phyloP scores from a whole-genome alignment of 2,888 invertebrate species.

The Pristionchus exspectatus region DNA sequence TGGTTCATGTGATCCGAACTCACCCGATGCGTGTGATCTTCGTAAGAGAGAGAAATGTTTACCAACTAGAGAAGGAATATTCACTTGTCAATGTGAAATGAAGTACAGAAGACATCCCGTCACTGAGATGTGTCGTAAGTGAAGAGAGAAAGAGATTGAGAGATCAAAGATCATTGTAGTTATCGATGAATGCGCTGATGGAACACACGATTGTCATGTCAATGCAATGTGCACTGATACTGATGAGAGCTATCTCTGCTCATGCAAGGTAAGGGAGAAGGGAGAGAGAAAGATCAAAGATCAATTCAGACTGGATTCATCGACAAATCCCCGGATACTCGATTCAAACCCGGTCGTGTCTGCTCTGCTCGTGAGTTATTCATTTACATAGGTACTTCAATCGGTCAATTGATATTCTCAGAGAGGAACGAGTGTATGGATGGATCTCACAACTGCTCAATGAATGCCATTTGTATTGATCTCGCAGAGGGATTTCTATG shows the following conservation, averaged over 20 bases:
- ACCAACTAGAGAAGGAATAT: slow-evolving; percentile 60
- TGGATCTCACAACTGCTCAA: slow-evolving; percentile 90
- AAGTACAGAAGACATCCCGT: slow-evolving; percentile 70
- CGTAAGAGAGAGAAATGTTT: slow-evolving; percentile 59
- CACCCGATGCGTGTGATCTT: slow-evolving; percentile 60
- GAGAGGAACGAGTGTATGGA: slow-evolving; percentile 92
- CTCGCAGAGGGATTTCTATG: slow-evolving; percentile 92
- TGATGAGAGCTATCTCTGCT: slow-evolving; percentile 75
- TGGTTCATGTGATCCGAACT: slow-evolving; percentile 74
- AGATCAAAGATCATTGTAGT: slow-evolving; percentile 63
- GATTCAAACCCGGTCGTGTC: slow-evolving; percentile 72
- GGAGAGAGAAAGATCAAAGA: slow-evolving; percentile 8
- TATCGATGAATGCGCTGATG: slow-evolving; percentile 71
- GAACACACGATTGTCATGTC: slow-evolving; percentile 72
- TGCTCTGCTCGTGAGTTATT: slow-evolving; percentile 67
- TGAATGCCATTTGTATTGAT: slow-evolving; percentile 91
- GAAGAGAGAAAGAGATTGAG: neutral
- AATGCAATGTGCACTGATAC: slow-evolving; percentile 76
- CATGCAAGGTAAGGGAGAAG: slow-evolving; percentile 63
- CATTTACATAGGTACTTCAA: neutral
- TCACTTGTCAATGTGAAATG: slow-evolving; percentile 73
- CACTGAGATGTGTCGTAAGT: slow-evolving; percentile 72
- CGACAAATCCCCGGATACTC: slow-evolving; percentile 72
- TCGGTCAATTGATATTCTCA: slow-evolving; percentile 74
- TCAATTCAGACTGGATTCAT: slow-evolving; percentile 65